A percentile compares a stretch with the other conserved stretches of the same genome.
Evolutionary conservation across 2,888 invertebrate genomes (phyloP).

Genomic region (Acrocyrtus sp.): DNA sequence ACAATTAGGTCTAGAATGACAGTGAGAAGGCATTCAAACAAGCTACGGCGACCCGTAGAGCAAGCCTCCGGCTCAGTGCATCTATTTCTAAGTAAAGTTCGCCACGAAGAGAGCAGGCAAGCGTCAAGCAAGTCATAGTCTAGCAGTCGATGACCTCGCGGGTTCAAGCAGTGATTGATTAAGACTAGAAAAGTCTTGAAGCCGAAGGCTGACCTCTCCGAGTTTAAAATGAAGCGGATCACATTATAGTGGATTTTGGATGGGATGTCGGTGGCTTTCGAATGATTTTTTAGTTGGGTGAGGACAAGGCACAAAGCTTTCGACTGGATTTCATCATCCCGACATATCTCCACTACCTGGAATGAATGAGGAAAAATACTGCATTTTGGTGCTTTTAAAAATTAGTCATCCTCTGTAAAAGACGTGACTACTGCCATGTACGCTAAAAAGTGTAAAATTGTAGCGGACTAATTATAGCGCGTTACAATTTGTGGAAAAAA

Average conservation of each 20-base stretch:
- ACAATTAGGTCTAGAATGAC: slow-evolving; percentile 59
- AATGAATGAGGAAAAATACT: slow-evolving; percentile 1
- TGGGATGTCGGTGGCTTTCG: slow-evolving; percentile 56
- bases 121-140: slow-evolving; percentile 61
- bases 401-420: background rate
- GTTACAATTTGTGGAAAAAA: background rate
- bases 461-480: background rate
- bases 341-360: slow-evolving; percentile 62
- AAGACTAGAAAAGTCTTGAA: slow-evolving; percentile 61
- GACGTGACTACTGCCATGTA: background rate
- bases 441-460: too few species aligned
- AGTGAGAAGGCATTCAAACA: slow-evolving; percentile 60
- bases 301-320: slow-evolving; percentile 60
- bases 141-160: slow-evolving; percentile 56
- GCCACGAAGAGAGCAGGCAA: slow-evolving; percentile 59
- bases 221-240: slow-evolving; percentile 60
- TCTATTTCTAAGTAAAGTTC: slow-evolving; percentile 49
- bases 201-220: slow-evolving; percentile 55
- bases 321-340: slow-evolving; percentile 60
- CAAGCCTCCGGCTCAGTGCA: slow-evolving; percentile 58
- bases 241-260: slow-evolving; percentile 58
- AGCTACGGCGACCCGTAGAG: slow-evolving; percentile 57
- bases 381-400: background rate
- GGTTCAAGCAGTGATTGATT: slow-evolving; percentile 57
- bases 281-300: slow-evolving; percentile 58